These are phyloP conservation scores for Dione juno DNA, from an alignment of 2,888 invertebrate genomes.

Conservation along the genomic window DNA sequence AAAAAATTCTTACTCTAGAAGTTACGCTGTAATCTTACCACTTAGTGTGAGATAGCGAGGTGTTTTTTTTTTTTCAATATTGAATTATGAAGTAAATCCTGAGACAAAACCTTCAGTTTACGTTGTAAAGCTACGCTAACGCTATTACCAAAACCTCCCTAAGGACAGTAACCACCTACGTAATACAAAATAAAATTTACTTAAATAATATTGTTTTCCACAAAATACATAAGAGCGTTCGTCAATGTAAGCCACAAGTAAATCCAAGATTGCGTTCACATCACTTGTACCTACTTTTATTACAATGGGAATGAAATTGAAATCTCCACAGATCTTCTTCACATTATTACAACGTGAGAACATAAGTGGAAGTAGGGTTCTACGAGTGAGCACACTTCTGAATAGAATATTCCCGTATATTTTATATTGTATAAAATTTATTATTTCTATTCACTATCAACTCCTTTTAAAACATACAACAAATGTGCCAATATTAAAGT, in stretches of 20 bases:
- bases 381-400: slow-evolving; percentile 16
- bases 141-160: too few species aligned
- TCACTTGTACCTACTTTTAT: slow-evolving; percentile 23
- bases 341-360: slow-evolving; percentile 26
- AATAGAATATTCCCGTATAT: slow-evolving; percentile 4
- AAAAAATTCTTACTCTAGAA: too few species aligned
- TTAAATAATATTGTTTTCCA: slow-evolving; percentile 1
- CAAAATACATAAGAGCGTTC: slow-evolving; percentile 3
- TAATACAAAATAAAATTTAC: too few species aligned
- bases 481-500: not conserved
- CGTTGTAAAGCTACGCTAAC: too few species aligned
- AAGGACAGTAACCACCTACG: too few species aligned
- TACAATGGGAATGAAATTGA: slow-evolving; percentile 19
- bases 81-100: too few species aligned
- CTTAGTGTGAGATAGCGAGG: too few species aligned
- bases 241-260: not conserved
- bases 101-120: too few species aligned
- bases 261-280: slow-evolving; percentile 15
- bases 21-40: too few species aligned
- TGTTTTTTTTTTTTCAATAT: too few species aligned
- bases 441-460: not conserved
- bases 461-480: not conserved
- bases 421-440: slow-evolving; percentile 12
- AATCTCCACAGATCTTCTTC: slow-evolving; percentile 12
- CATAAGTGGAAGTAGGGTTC: slow-evolving; percentile 25